A percentile compares a stretch with the other conserved stretches of the same genome.
Evolutionary conservation across 2,113 vertebrate species (phyloP).

Genomic region (Austrofundulus limnaeus): DNA sequence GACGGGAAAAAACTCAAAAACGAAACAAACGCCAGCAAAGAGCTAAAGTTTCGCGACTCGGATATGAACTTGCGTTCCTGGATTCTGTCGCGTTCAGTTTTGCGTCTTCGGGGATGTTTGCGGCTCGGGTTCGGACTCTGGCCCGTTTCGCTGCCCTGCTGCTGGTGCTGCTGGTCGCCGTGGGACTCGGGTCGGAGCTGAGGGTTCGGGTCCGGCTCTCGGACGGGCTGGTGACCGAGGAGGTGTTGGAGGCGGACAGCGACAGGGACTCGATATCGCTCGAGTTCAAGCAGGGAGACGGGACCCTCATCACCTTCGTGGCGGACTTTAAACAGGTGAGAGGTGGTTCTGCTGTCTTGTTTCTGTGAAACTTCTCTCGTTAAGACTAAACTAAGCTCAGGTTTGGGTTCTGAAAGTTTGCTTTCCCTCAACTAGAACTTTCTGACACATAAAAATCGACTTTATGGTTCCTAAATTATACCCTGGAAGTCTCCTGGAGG

Average conservation of each 20-base stretch:
- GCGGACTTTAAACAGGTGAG: slow-evolving; percentile 94
- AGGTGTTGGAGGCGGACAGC: slow-evolving; percentile 91
- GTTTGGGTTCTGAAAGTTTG: not conserved
- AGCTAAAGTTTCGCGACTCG: slow-evolving; percentile 14
- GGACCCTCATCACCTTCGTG: slow-evolving; percentile 88
- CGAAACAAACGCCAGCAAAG: not conserved
- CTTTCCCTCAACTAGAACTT: not conserved
- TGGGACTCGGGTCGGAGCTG: slow-evolving; percentile 80
- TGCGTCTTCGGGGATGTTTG: slow-evolving; percentile 73
- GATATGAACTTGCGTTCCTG: slow-evolving; percentile 58
- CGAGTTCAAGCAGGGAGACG: slow-evolving; percentile 90
- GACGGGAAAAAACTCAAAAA: slow-evolving; percentile 31
- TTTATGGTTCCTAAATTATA: not conserved
- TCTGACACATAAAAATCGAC: not conserved
- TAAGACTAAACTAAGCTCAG: not conserved
- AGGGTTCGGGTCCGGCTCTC: slow-evolving; percentile 88
- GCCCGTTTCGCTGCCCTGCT: slow-evolving; percentile 62
- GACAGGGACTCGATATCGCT: slow-evolving; percentile 86
- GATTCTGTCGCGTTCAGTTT: slow-evolving; percentile 46
- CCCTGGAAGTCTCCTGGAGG: not conserved
- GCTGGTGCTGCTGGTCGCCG: slow-evolving; percentile 40
- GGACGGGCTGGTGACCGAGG: slow-evolving; percentile 90
- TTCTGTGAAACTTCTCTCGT: not conserved
- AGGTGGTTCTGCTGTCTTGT: not conserved
- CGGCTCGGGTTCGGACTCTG: slow-evolving; percentile 56